Conservation (phyloP, 2,888 invertebrate species). For the Priocnemis perturbator region DNA sequence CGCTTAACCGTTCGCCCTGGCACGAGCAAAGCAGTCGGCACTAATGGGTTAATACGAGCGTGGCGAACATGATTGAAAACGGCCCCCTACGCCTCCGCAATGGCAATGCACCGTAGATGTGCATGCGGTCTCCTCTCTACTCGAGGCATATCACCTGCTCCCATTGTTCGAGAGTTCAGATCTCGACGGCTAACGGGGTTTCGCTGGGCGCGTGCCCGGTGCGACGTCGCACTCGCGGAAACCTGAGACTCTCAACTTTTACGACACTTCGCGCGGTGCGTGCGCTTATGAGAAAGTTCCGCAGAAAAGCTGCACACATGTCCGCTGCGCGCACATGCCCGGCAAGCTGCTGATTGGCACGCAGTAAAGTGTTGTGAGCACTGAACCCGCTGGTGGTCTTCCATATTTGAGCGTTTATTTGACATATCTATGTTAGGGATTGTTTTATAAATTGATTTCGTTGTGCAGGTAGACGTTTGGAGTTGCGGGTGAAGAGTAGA, state of each 20-base stretch:
- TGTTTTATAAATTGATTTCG: too few relatives aligned
- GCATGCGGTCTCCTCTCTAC: slow-evolving; percentile 26
- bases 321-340: not conserved
- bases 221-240: slow-evolving; percentile 47
- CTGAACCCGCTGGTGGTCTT: too few relatives aligned
- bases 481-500: too few relatives aligned
- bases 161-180: slow-evolving; percentile 53
- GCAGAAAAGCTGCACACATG: not conserved
- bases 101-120: too few relatives aligned
- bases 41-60: slow-evolving; percentile 27
- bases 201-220: slow-evolving; percentile 48
- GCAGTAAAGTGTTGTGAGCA: too few relatives aligned
- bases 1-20: not conserved
- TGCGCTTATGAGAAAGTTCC: slow-evolving; percentile 22
- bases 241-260: slow-evolving; percentile 62
- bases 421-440: too few relatives aligned
- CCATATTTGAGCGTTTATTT: too few relatives aligned
- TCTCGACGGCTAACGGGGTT: slow-evolving; percentile 43
- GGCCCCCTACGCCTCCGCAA: not conserved
- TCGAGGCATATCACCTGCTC: slow-evolving; percentile 61
- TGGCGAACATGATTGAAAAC: slow-evolving; percentile 28
- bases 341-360: too few relatives aligned
- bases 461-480: too few relatives aligned
- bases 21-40: slow-evolving; percentile 1
- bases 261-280: slow-evolving; percentile 50